These are phyloP conservation scores for Diabrotica virgifera DNA, from an alignment of 1,140 invertebrate genomes.

Conservation along the genomic window DNA sequence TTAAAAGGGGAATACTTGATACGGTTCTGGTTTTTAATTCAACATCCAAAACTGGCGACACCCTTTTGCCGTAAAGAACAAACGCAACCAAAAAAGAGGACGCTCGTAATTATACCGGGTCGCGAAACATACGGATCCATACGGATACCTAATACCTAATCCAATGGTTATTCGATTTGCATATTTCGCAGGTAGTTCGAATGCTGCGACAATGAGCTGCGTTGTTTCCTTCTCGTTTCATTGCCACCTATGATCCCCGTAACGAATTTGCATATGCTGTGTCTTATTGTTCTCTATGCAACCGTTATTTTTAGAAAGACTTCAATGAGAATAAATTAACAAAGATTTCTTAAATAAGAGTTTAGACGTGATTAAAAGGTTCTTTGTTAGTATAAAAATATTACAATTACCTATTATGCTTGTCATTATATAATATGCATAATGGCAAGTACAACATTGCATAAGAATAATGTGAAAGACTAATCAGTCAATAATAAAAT, in stretches of 20 bases:
- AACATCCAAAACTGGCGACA: constrained; percentile 8
- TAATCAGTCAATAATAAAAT: too few relatives aligned
- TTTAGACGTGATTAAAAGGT: too few relatives aligned
- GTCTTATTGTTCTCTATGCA: neutral
- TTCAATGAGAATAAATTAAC: too few relatives aligned
- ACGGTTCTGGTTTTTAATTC: neutral
- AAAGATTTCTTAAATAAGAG: too few relatives aligned
- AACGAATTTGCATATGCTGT: constrained; percentile 33
- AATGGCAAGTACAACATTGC: neutral
- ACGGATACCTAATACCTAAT: neutral
- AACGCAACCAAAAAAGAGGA: constrained; percentile 13
- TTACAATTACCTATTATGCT: too few relatives aligned
- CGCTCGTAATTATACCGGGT: constrained; percentile 30
- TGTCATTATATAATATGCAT: neutral
- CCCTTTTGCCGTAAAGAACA: constrained; percentile 9
- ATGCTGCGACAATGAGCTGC: constrained; percentile 19
- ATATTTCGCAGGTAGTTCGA: constrained; percentile 32
- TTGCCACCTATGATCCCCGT: constrained; percentile 33
- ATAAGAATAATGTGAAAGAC: neutral
- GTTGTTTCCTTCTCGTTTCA: constrained; percentile 31
- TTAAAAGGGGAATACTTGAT: too few relatives aligned
- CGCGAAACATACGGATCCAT: neutral
- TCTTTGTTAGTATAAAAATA: too few relatives aligned
- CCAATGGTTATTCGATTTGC: constrained; percentile 32
- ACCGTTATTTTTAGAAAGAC: neutral